Evolutionary conservation across 2,888 invertebrate genomes (phyloP), one percentile per base, ranked within the genome.

Genomic region (Pocota personata): DNA sequence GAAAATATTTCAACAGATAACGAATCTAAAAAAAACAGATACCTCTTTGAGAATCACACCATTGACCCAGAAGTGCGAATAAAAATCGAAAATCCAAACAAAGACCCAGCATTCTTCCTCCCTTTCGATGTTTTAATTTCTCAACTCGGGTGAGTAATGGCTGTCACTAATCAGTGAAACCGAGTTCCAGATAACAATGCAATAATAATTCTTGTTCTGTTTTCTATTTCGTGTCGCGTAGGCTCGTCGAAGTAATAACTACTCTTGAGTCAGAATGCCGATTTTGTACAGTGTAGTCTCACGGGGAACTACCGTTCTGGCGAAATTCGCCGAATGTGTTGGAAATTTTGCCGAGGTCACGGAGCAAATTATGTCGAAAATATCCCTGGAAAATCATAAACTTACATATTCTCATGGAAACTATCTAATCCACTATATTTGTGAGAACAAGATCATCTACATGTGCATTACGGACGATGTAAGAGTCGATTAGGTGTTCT

Each of bases 341-440:
- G 98, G 98, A 12, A 98, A 99, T 93, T 98, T 98, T 92, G 96
- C 96, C 1, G 98, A 98, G 93, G 97, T 98, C 6, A 97, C 98
- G 0, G 97, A 98, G 91, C 97, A 97, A 91, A 96, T 98, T 87
- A 93, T 98, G 72, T 94, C 95, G 1, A 97, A 97, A 93, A 98
- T 98, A 90, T 95, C 96, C 19, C 94, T 96, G n/a, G 96, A 97
- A 83, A 96, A 98, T 93, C 96, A 97, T 88, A 98, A 97, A 92
- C 94, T 98, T 87, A 98, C 98, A 0, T 98, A 98, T 91, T 96
- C 97, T 1, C 98, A 98, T 93, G 97, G 97, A 90, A 97, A 96
- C 91, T 98, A 98, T 92, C 93, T 98, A 82, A 98, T 98, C 91
- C 98, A 98, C 91, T 98, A 98, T 90, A 95, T 97, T 87, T 95